Evolutionary conservation across 2,797 vertebrate genomes (phyloP).

Genomic region (Chaenodraco wilsoni): DNA sequence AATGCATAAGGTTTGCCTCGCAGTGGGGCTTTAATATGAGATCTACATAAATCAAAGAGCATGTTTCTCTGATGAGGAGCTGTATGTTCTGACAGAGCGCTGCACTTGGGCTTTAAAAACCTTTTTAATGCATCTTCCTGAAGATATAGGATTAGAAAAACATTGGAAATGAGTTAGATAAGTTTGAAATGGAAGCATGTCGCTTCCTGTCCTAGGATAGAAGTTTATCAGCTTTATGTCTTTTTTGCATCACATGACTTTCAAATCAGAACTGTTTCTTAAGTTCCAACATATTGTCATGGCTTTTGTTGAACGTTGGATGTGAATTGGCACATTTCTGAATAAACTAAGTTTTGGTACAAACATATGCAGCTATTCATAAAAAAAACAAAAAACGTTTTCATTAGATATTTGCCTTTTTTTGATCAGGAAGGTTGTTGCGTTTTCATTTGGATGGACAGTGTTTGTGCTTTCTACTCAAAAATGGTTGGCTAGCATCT

Average conservation of each 20-base stretch:
- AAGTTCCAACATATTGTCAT: not conserved
- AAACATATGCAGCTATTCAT: no score
- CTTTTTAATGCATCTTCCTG: constrained; percentile 44
- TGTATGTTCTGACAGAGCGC: constrained; percentile 40
- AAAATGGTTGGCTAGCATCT: not conserved
- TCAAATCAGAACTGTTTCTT: not conserved
- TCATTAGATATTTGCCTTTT: no score
- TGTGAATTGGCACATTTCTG: not conserved
- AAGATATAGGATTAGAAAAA: constrained; percentile 1
- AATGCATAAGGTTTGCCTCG: constrained; percentile 62
- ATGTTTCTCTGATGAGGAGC: constrained; percentile 44
- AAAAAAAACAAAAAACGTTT: no score
- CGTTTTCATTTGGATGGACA: no score
- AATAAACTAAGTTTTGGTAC: not conserved
- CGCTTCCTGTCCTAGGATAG: not conserved
- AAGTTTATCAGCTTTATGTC: not conserved
- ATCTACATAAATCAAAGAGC: constrained; percentile 71
- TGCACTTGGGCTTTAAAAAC: not conserved
- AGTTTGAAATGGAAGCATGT: constrained; percentile 16
- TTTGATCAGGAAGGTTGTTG: no score
- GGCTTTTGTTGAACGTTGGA: not conserved
- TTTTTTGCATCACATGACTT: not conserved
- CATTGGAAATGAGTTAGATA: constrained; percentile 15
- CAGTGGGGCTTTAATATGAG: constrained; percentile 60
- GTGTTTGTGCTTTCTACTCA: not conserved